Conservation (phyloP, 2,113 vertebrate species). For the Tylochromis polylepis region DNA sequence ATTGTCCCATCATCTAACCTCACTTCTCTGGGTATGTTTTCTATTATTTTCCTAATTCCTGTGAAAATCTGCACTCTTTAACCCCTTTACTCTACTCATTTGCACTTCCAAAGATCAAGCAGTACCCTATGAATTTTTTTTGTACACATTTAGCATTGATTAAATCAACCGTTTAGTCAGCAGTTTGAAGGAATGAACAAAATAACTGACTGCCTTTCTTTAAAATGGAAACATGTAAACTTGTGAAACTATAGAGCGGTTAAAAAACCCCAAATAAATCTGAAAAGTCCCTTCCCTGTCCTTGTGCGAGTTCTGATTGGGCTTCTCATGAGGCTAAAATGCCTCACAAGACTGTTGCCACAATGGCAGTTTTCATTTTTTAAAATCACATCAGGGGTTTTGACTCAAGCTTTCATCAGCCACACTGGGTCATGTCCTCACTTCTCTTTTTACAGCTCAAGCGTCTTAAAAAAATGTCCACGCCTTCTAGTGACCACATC, state of each 20-base stretch:
- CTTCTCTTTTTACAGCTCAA: slow-evolving; percentile 13
- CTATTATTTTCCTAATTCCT: slow-evolving; percentile 17
- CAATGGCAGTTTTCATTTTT: not conserved
- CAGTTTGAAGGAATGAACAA: not conserved
- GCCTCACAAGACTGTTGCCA: not conserved
- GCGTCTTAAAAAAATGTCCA: not conserved
- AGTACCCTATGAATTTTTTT: not conserved
- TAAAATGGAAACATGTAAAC: not conserved
- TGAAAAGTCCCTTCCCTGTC: not conserved
- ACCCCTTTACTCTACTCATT: not conserved
- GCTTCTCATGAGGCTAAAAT: not conserved
- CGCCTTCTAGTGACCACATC: slow-evolving; percentile 42
- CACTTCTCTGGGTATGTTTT: slow-evolving; percentile 8
- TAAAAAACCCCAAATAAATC: slow-evolving; percentile 10
- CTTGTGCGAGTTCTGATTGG: not conserved
- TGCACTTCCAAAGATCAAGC: not conserved
- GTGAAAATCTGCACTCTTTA: not conserved
- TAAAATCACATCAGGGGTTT: not conserved
- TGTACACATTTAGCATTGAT: not conserved
- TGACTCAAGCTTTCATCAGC: not conserved
- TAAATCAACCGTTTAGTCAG: not conserved
- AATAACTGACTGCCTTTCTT: not conserved
- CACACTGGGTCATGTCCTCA: slow-evolving; percentile 5
- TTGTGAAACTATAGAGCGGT: not conserved
- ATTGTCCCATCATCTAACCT: slow-evolving; percentile 27